A percentile compares a stretch with the other conserved stretches of the same genome.
Evolutionary conservation across 2,797 vertebrate genomes (phyloP).

Genomic region (Enteromius unitaeniatus): DNA sequence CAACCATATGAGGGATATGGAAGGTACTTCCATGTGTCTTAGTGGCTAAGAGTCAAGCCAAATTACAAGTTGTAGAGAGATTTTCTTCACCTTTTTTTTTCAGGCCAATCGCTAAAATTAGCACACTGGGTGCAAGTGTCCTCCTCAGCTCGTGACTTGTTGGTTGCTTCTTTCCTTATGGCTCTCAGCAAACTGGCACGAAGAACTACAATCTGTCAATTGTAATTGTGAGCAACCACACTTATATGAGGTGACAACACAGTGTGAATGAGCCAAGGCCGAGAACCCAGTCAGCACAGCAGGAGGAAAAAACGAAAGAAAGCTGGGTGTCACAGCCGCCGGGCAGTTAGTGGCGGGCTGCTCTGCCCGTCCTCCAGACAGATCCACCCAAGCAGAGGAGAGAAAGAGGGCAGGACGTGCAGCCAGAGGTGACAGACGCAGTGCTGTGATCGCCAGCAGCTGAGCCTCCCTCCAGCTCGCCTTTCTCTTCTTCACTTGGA

Average conservation of each 20-base stretch:
- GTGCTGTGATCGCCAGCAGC: constrained; percentile 40
- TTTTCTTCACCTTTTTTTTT: not conserved
- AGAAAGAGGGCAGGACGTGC: constrained; percentile 10
- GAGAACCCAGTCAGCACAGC: not conserved
- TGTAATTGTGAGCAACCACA: constrained; percentile 24
- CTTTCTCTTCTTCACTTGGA: constrained; percentile 45
- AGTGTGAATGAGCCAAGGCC: not conserved
- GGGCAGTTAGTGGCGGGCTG: not conserved
- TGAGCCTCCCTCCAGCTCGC: constrained; percentile 39
- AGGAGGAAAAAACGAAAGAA: not conserved
- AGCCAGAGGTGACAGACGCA: constrained; percentile 54
- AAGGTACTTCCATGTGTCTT: not conserved
- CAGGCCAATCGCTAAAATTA: not conserved
- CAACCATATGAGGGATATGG: not conserved
- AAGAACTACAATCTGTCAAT: constrained; percentile 27
- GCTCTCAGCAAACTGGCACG: constrained; percentile 9
- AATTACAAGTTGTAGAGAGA: not conserved
- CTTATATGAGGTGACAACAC: not conserved
- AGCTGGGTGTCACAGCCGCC: not conserved
- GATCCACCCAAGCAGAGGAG: constrained; percentile 29
- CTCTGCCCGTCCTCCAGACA: not conserved
- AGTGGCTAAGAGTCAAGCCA: constrained; percentile 9
- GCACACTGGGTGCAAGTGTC: constrained; percentile 12
- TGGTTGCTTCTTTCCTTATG: constrained; percentile 11
- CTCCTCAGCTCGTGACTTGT: constrained; percentile 10